Base-by-base conservation (phyloP, 2,888 invertebrate species). In the Trichogramma evanescens region DNA sequence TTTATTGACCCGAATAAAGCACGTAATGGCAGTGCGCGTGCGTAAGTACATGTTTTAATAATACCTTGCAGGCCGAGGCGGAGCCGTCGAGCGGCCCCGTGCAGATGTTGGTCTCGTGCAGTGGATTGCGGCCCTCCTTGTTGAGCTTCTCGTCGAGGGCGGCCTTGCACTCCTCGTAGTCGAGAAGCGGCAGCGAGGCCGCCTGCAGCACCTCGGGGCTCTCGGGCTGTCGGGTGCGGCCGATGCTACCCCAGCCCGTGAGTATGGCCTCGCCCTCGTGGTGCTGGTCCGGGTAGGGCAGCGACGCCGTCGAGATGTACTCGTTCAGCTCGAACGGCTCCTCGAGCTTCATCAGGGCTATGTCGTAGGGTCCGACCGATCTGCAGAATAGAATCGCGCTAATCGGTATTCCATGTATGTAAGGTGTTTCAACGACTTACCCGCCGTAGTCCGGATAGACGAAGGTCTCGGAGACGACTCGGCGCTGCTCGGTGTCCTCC, bases 61-160 rank as follows among this genome's bases (percentile, higher is more conserved):
- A 6, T 56, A 77, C 76, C 65, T 70, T 72, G 70, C 82, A 82
- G 9, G 82, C 81, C 1, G 80, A 79, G 10, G 73, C 67, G 42
- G 78, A 76, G 50, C 77, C 76, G 26, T 74, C 67, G 41, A 74
- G 66, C 0, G 81, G 80, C 9, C 78, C 78, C 4, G 81, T 77
- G 70, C 82, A 82, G n/a, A 82, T 63, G 63, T 82, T 82, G 4
- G 72, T 74, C 5, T 65, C 55, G 2, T 68, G 70, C 5, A 81
- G 65, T 3, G 72, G 71, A 55, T 70, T 68, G 8, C 62, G 58
- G 1, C 63, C 66, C 7, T 66, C 67, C 10, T 49, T 56, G 6
- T 63, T 66, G n/a, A 72, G 65, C 1, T 60, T 62, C 10, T 65
- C 62, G 8, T 66, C 62, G 7, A 72, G 56, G 1, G 68, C 65